A percentile compares a stretch with the other conserved stretches of the same genome.
These are phyloP conservation scores for Spodoptera littoralis DNA, from an alignment of 2,888 invertebrate genomes.

Conservation along the genomic window DNA sequence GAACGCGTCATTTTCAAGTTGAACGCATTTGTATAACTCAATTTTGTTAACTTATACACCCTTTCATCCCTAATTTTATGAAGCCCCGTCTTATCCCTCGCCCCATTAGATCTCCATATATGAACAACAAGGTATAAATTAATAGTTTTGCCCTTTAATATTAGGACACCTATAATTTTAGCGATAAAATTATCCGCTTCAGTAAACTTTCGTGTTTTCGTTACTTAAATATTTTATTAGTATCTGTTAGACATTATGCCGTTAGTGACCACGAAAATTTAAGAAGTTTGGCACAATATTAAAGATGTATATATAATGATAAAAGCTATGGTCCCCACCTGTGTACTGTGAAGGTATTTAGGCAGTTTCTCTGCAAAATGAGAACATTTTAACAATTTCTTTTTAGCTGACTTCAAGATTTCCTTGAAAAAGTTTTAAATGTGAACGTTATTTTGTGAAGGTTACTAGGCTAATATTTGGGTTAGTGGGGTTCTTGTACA, in stretches of 20 bases:
- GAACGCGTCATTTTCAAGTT: constrained; percentile 26
- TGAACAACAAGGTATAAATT: constrained; percentile 29
- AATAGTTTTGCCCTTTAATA: constrained; percentile 52
- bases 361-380: constrained; percentile 30
- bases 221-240: constrained; percentile 8
- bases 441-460: too few relatives aligned
- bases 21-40: constrained; percentile 52
- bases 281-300: constrained; percentile 7
- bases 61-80: constrained; percentile 68
- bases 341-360: constrained; percentile 34
- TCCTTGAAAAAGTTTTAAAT: constrained; percentile 12
- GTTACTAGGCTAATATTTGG: too few relatives aligned
- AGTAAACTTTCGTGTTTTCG: constrained; percentile 10
- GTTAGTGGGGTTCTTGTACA: too few relatives aligned
- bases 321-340: constrained; percentile 42
- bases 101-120: constrained; percentile 57
- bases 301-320: constrained; percentile 35
- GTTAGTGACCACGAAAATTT: constrained; percentile 24
- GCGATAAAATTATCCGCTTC: constrained; percentile 26
- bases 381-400: constrained; percentile 28
- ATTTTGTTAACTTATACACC: constrained; percentile 62
- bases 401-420: constrained; percentile 20
- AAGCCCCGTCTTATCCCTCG: constrained; percentile 61
- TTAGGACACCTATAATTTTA: constrained; percentile 35
- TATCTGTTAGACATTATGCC: constrained; percentile 8